Base-by-base conservation (phyloP, 1,140 invertebrate genomes). In the Popillia japonica region DNA sequence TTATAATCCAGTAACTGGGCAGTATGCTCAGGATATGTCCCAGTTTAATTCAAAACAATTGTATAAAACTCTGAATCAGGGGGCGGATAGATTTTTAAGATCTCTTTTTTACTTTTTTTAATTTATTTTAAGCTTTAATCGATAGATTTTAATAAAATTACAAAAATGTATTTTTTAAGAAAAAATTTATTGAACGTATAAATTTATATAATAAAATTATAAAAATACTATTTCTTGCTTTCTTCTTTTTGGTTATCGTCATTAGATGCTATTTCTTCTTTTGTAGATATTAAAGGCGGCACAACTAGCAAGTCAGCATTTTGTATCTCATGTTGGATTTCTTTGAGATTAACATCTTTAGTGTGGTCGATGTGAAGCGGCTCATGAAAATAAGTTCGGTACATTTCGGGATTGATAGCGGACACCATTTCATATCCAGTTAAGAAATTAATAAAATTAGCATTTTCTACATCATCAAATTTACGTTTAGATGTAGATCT, bases 21-120 rank as follows among this genome's bases (percentile, higher is more conserved):
- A 74, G n/a, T 17, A 74, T 74, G 0, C 23, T 23, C 72, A 74
- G 9, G 72, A 27, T 41, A 7, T 17, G 2, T 74, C 41, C 6
- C 17, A 40, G 8, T 27, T 68, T 17, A 74, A 74, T 74, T 44
- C 72, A 3, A 74, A 74, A 42, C 40, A 44, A 23, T n/a, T 74
- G 14, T 74, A 74, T 41, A 20, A n/a, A 42, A 40, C 6, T 17
- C 14, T 74, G 34, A 74, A 42, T 74, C 34, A 17, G 0, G 34
- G 72, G 9, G n/a, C 40, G 0, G 34, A 74, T 74, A 14, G 34
- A 20, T 74, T 74, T 40, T 42, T 42, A 42, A 74, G 40, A 17
- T 34, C 72, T 20, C 14, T 74, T 7, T 41, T 41, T 34, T 27
- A 74, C 17, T 74, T 74, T 9, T 41, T 74, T 74, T 74, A 20